A percentile compares a stretch with the other conserved stretches of the same genome.
Conservation (phyloP, 2,888 invertebrate genomes). For the Lacanobia oleracea region DNA sequence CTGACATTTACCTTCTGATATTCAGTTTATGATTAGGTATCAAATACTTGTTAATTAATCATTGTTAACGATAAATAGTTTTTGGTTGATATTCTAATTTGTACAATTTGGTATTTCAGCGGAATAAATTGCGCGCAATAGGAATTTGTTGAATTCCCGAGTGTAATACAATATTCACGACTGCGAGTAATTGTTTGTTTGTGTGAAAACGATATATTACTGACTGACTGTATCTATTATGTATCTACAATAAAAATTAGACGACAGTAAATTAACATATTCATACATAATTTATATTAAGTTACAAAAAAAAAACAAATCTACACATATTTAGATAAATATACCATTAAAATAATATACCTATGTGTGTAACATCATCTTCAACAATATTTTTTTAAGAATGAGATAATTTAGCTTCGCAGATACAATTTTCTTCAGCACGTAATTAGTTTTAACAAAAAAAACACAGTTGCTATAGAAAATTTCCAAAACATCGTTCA, state of each 20-base stretch:
- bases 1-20: constrained; percentile 11
- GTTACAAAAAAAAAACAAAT: too few species aligned
- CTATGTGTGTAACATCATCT: too few species aligned
- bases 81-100: constrained; percentile 8
- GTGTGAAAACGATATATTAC: background rate
- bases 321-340: too few species aligned
- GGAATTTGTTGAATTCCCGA: constrained; percentile 13
- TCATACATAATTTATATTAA: too few species aligned
- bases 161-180: constrained; percentile 30
- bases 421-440: too few species aligned
- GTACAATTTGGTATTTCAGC: background rate
- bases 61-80: background rate
- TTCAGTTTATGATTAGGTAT: background rate
- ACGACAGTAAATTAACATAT: too few species aligned
- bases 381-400: too few species aligned
- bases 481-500: background rate
- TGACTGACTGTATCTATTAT: too few species aligned
- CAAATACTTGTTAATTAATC: constrained; percentile 8
- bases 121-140: constrained; percentile 8
- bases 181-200: constrained; percentile 13
- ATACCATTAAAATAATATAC: too few species aligned
- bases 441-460: background rate
- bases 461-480: background rate
- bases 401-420: background rate
- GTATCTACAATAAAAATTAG: too few species aligned